Evolutionary conservation across 2,113 vertebrate genomes (phyloP), one percentile per base, ranked within the genome.

Genomic region (Aplodontia rufa): DNA sequence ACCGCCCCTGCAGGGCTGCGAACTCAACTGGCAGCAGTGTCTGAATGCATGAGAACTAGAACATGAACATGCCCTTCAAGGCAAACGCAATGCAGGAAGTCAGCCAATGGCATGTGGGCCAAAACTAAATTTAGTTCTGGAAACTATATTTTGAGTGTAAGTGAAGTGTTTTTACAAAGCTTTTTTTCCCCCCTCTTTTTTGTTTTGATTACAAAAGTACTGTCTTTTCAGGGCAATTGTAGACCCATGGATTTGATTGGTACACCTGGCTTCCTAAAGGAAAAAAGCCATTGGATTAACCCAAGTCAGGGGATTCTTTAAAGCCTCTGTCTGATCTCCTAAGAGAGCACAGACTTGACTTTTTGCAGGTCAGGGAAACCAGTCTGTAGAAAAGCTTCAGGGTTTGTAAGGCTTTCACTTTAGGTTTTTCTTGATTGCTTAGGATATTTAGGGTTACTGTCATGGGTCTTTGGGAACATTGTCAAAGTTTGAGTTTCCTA

Each of bases 41-140:
- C 90, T 69, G 88, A 79, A 91, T 58, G 90, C 87, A 82, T 95
- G 95, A 95, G 96, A 97, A 93, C 84, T 82, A 90, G 87, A 96
- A 91, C 51, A 81, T 49, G 53, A 82, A 40, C 55, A n/a, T 86
- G 74, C 78, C 93, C 96, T 92, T 66, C 85, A 96, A 94, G 74
- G 80, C 96, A 66, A 90, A 78, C 16, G 45, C 9, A 75, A 68
- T 85, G 13, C 81, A 74, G 95, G 90, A 93, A 82, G 75, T 87
- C 87, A 92, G 97, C 90, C 95, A 96, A 47, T 80, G 84, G 72
- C 78, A 47, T 60, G 13, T 1, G 32, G 32, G 96, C 96, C 95
- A 94, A 93, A 96, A 94, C 87, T 97, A 96, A 96, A 97, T 97
- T 97, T 97, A 96, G 96, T 95, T 90, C 76, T 95, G 75, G 69